phyloP scores from a whole-genome alignment of 2,113 vertebrate species.

The Orthonyx spaldingii region DNA sequence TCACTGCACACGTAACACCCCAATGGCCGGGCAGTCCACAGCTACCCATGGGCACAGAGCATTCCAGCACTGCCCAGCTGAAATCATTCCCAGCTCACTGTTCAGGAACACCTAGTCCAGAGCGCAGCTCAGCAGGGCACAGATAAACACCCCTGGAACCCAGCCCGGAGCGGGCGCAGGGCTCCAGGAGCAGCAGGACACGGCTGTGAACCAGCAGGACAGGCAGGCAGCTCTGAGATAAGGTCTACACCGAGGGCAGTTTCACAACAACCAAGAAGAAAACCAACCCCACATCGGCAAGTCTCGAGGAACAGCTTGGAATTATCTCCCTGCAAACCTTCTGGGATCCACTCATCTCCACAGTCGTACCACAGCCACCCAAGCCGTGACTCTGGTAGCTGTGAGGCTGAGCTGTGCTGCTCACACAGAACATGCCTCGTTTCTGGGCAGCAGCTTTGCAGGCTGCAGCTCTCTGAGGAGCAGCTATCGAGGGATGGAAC shows the following conservation, averaged over 20 bases:
- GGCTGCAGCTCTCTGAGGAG: background rate
- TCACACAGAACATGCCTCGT: accelerated
- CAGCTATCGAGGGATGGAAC: background rate
- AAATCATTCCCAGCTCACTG: background rate
- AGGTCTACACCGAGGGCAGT: accelerated
- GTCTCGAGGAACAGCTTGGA: background rate
- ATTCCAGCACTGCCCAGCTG: background rate
- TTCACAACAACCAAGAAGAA: background rate
- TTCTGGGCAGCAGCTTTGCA: background rate
- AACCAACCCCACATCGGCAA: background rate
- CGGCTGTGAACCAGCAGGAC: background rate
- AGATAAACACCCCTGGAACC: background rate
- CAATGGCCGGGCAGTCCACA: background rate
- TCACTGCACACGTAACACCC: background rate
- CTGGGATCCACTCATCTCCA: background rate
- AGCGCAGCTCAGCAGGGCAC: background rate
- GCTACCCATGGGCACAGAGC: background rate
- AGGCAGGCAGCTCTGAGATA: background rate
- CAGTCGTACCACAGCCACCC: accelerated
- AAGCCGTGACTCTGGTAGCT: background rate
- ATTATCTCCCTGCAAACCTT: background rate
- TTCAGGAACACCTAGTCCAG: background rate
- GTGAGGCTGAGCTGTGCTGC: background rate
- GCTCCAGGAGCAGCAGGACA: background rate
- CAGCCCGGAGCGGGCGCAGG: accelerated